Evolutionary conservation across 1,140 invertebrate species (phyloP).

Genomic region (Cydia splendana): DNA sequence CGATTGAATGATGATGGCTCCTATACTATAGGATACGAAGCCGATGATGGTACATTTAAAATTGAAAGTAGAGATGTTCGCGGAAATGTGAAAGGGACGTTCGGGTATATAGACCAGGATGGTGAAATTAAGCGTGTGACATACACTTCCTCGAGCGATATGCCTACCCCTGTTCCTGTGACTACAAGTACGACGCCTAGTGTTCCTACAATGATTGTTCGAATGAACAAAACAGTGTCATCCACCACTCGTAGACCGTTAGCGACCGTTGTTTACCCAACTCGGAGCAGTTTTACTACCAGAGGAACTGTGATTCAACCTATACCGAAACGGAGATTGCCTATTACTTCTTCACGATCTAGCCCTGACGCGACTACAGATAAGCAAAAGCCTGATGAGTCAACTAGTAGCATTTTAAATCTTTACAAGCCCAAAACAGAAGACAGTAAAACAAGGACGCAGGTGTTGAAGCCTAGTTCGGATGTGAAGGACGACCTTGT

Average conservation of each 20-base stretch:
- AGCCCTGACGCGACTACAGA: constrained; percentile 60
- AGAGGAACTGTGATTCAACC: constrained; percentile 82
- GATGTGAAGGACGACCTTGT: constrained; percentile 60
- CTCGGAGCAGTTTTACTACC: constrained; percentile 70
- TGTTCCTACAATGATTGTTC: constrained; percentile 65
- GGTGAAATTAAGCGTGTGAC: constrained; percentile 92
- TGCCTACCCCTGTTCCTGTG: constrained; percentile 68
- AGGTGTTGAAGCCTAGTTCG: constrained; percentile 60
- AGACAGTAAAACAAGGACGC: constrained; percentile 60
- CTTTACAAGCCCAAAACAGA: constrained; percentile 61
- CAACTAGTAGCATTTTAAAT: constrained; percentile 61
- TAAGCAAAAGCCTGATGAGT: constrained; percentile 60
- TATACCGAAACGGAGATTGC: constrained; percentile 80
- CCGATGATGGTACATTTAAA: constrained; percentile 91
- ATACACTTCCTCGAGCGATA: constrained; percentile 83
- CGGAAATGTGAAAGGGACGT: constrained; percentile 92
- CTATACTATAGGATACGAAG: constrained; percentile 92
- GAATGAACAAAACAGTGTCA: constrained; percentile 73
- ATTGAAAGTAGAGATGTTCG: constrained; percentile 90
- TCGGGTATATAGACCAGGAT: constrained; percentile 90
- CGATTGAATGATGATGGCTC: constrained; percentile 91
- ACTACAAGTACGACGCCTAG: constrained; percentile 73
- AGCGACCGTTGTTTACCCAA: constrained; percentile 75
- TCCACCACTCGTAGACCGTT: constrained; percentile 75
- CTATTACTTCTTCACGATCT: constrained; percentile 48